phyloP scores from a whole-genome alignment of 92 coral and sea anemone species.

The Pocillopora grandis region DNA sequence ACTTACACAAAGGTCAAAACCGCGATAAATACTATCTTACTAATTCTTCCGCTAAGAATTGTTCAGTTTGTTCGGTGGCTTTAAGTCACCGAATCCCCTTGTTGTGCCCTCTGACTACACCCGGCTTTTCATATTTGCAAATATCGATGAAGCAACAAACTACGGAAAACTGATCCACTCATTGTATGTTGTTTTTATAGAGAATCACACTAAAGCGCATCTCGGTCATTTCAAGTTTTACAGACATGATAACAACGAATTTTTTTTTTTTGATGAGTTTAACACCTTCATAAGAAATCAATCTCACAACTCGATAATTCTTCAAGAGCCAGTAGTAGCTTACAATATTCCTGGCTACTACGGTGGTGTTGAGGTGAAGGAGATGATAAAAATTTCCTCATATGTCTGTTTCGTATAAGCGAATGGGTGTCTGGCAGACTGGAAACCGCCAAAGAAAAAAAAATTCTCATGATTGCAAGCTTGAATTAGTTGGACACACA shows the following conservation, averaged over 20 bases:
- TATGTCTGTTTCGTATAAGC: background rate
- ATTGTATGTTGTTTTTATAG: background rate
- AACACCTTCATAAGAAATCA: slow-evolving; percentile 14
- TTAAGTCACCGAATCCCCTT: no score
- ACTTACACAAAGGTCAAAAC: no score
- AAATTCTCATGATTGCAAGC: no score
- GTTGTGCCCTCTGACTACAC: background rate
- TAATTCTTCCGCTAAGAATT: no score
- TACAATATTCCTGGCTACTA: background rate
- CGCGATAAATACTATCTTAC: no score
- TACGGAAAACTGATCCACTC: slow-evolving; percentile 5
- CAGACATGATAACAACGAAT: slow-evolving; percentile 1
- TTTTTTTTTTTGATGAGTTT: slow-evolving; percentile 12
- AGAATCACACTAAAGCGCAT: no score
- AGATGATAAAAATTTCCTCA: no score
- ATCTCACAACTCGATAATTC: slow-evolving; percentile 10
- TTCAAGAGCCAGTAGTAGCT: slow-evolving; percentile 28
- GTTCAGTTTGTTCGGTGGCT: no score
- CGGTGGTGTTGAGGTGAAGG: background rate
- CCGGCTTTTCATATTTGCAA: background rate
- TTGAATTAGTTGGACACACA: background rate
- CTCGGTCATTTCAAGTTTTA: slow-evolving; percentile 3
- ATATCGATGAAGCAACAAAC: background rate
- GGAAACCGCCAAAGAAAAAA: no score
- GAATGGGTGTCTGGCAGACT: background rate